Evolutionary conservation across 2,888 invertebrate species (phyloP).

Genomic region (Phragmatobia fuliginosa): DNA sequence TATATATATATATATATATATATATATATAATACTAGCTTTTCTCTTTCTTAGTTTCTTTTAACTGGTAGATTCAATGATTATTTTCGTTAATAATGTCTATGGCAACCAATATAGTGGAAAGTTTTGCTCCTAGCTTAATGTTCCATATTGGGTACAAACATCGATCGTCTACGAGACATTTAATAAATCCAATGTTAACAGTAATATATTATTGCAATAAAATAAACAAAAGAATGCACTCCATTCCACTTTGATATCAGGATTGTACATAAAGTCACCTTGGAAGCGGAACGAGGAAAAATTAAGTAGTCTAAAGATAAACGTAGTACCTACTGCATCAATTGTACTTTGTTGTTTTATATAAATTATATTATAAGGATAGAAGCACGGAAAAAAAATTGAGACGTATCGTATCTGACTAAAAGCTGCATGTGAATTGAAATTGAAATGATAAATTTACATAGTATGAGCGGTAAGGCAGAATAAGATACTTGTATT

Average conservation of each 20-base stretch:
- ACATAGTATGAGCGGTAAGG: neutral
- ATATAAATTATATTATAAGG: neutral
- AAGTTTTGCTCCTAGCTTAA: neutral
- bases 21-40: too few species aligned
- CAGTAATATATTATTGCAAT: neutral
- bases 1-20: too few species aligned
- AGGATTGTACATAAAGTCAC: slow-evolving; percentile 5
- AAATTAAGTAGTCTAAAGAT: slow-evolving; percentile 8
- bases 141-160: neutral
- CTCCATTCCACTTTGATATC: neutral
- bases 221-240: slow-evolving; percentile 4
- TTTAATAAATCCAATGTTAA: neutral
- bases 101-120: neutral
- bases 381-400: neutral
- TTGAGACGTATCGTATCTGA: neutral
- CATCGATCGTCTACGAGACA: neutral
- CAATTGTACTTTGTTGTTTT: neutral
- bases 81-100: too few species aligned
- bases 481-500: too few species aligned
- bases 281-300: slow-evolving; percentile 7
- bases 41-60: too few species aligned
- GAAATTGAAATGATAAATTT: neutral
- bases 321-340: neutral
- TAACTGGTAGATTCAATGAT: too few species aligned
- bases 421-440: neutral